Base-by-base conservation (phyloP, 2,113 vertebrate species). In the Himantopus leucocephalus region DNA sequence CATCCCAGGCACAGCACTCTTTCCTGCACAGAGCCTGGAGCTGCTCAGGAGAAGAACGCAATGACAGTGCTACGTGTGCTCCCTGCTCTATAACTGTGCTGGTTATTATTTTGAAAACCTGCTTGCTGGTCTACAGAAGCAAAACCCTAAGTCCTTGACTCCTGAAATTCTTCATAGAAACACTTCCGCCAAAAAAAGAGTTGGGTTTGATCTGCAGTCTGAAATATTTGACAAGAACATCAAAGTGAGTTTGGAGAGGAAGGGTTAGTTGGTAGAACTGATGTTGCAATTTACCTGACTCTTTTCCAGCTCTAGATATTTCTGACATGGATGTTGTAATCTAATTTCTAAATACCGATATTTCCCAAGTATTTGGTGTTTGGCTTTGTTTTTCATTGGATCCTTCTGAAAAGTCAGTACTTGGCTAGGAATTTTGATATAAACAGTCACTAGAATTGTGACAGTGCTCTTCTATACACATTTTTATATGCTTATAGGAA, bases 241-340 rank as follows among this genome's bases (percentile, higher is more conserved):
- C 84, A 67, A 89, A 94, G 81, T 22, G 52, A 39, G 22, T 45
- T 85, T 75, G 60, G 70, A 94, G 59, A 89, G 59, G 82, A 96
- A 94, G 75, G 67, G 68, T 89, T 94, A 66, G 50, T 89, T 62
- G 73, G 59, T 81, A 78, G 76, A 78, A 43, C 6, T 72, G 73
- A 56, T 96, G 89, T 85, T 92, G 89, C 84, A 95, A 85, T 81
- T 81, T 80, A 87, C 64, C 64, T 67, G 82, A 70, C 53, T 83
- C 16, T 71, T 60, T 74, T 96, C 79, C 89, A 96, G 0, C 56
- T 89, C 87, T 37, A 88, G 91, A 60, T 75, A 72, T 91, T 92
- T 94, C 91, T 91, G 60, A 84, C 55, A 12, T 19, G 68, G 84
- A 67, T 94, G 89, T 95, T 94, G 93, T 92, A 92, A 95, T 74